phyloP scores from a whole-genome alignment of 2,888 invertebrate species.

The Galerucella nymphaeae region DNA sequence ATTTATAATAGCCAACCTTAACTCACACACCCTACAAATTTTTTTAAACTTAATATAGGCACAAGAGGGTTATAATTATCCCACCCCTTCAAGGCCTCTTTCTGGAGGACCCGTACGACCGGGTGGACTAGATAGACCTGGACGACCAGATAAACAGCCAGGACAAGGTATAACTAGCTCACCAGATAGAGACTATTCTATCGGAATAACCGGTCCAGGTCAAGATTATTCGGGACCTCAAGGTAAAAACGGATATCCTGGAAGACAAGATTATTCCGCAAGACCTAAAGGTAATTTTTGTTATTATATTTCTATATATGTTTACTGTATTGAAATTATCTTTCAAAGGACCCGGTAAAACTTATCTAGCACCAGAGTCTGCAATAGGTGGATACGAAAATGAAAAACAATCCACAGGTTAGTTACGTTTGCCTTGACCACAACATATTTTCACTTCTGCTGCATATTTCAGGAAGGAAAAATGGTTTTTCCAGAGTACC shows the following conservation, averaged over 20 bases:
- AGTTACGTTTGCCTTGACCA: slow-evolving; percentile 25
- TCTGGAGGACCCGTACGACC: slow-evolving; percentile 41
- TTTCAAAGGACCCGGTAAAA: slow-evolving; percentile 22
- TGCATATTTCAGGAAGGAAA: slow-evolving; percentile 33
- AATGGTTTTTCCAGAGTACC: slow-evolving; percentile 48
- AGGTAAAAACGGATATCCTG: slow-evolving; percentile 53
- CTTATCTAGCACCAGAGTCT: slow-evolving; percentile 24
- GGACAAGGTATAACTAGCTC: slow-evolving; percentile 42
- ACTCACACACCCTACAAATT: background rate
- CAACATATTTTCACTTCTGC: background rate
- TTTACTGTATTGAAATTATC: slow-evolving; percentile 2
- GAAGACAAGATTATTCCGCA: slow-evolving; percentile 49
- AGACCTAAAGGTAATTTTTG: slow-evolving; percentile 32
- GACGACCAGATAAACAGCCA: slow-evolving; percentile 23
- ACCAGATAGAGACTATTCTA: slow-evolving; percentile 53
- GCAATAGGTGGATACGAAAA: slow-evolving; percentile 52
- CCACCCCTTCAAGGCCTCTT: slow-evolving; percentile 74
- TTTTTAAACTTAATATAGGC: slow-evolving; percentile 63
- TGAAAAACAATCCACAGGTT: slow-evolving; percentile 38
- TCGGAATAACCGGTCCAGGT: slow-evolving; percentile 7
- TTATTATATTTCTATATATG: background rate
- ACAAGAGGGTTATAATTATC: slow-evolving; percentile 82
- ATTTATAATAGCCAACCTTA: background rate
- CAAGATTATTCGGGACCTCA: slow-evolving; percentile 22
- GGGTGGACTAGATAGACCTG: slow-evolving; percentile 24